phyloP scores from a whole-genome alignment of 2,113 vertebrate species.

The Romanogobio albipinnatus region DNA sequence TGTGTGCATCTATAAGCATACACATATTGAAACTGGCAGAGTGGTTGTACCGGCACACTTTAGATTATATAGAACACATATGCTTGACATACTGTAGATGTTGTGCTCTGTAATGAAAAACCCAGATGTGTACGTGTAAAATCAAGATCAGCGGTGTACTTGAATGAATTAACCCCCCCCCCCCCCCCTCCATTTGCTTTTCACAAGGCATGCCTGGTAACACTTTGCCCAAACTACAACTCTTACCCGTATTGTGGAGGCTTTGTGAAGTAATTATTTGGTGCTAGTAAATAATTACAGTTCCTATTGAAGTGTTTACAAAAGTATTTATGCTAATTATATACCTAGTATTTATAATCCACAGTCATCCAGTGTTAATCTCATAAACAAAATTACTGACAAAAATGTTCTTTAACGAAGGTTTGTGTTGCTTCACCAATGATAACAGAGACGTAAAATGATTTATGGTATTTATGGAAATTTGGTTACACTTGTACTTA shows the following conservation, averaged over 20 bases:
- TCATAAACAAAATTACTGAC: neutral
- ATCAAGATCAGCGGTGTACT: slow-evolving; percentile 61
- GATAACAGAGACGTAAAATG: neutral
- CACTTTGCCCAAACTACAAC: slow-evolving; percentile 38
- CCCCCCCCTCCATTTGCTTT: slow-evolving; percentile 58
- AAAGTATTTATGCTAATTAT: slow-evolving; percentile 11
- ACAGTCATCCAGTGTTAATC: neutral
- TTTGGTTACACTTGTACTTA: too few species aligned
- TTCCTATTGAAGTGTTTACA: slow-evolving; percentile 31
- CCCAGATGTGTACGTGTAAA: slow-evolving; percentile 69
- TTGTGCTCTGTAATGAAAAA: slow-evolving; percentile 22
- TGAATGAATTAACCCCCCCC: slow-evolving; percentile 57
- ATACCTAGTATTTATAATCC: neutral
- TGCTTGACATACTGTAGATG: slow-evolving; percentile 48
- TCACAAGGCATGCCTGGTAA: slow-evolving; percentile 52
- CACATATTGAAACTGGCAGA: neutral
- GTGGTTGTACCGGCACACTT: slow-evolving; percentile 44
- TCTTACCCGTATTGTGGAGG: slow-evolving; percentile 21
- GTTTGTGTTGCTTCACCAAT: neutral
- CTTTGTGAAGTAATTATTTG: slow-evolving; percentile 26
- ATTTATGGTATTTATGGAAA: too few species aligned
- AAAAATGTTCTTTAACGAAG: neutral
- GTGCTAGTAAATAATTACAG: slow-evolving; percentile 23
- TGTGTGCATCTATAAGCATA: slow-evolving; percentile 57
- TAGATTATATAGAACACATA: slow-evolving; percentile 57